Evolutionary conservation across 2,113 vertebrate genomes (phyloP).

Genomic region (Amblyornis subalaris): DNA sequence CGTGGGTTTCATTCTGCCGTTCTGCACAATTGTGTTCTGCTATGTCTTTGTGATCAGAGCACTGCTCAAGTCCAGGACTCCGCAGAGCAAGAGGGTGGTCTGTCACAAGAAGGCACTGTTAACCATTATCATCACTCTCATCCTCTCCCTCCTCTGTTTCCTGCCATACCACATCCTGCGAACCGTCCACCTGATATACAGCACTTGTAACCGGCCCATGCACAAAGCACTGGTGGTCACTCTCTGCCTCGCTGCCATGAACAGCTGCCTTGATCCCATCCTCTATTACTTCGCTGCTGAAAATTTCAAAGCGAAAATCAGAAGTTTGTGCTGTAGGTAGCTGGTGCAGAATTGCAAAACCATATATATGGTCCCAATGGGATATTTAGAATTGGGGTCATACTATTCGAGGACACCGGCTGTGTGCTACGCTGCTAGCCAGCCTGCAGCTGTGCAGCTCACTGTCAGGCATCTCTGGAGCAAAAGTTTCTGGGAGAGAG

Average conservation of each 20-base stretch:
- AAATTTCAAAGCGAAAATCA: slow-evolving; percentile 69
- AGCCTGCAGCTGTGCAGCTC: background rate
- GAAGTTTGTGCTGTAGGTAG: background rate
- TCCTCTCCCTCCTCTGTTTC: slow-evolving; percentile 75
- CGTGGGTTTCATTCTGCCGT: slow-evolving; percentile 70
- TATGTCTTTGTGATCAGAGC: slow-evolving; percentile 69
- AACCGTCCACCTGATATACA: slow-evolving; percentile 57
- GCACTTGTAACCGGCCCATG: background rate
- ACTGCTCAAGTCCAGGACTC: slow-evolving; percentile 38
- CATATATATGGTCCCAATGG: accelerated
- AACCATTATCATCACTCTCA: slow-evolving; percentile 69
- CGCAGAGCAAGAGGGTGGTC: background rate
- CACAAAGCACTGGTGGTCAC: slow-evolving; percentile 66
- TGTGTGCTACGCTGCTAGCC: background rate
- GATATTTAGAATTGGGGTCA: background rate
- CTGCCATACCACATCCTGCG: slow-evolving; percentile 74
- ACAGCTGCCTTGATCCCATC: slow-evolving; percentile 76
- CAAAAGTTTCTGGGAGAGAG: background rate
- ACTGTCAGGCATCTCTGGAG: background rate
- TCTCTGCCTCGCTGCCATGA: slow-evolving; percentile 66
- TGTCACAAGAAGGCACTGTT: slow-evolving; percentile 66
- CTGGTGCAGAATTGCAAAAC: background rate
- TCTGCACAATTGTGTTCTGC: slow-evolving; percentile 68
- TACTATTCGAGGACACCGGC: background rate
- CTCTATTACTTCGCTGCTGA: slow-evolving; percentile 79